Evolutionary conservation across 2,888 invertebrate species (phyloP).

Genomic region (Sepiola atlantica): DNA sequence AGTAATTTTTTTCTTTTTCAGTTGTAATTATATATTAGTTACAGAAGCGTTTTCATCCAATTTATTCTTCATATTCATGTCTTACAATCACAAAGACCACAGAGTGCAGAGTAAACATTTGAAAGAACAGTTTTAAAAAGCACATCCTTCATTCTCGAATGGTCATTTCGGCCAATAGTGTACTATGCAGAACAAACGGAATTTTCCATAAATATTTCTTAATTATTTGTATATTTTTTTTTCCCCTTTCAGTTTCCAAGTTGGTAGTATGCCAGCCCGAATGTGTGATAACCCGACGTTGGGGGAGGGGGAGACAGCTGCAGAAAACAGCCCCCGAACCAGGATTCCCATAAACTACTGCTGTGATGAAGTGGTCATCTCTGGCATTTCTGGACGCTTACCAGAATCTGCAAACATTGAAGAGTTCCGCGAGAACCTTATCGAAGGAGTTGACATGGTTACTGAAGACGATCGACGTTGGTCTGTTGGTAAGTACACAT

Average conservation of each 20-base stretch:
- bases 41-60: no score
- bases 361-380: constrained; percentile 75
- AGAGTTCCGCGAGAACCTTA: constrained; percentile 92
- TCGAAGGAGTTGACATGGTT: constrained; percentile 92
- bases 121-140: no score
- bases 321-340: not conserved
- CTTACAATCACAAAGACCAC: no score
- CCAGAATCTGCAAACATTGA: constrained; percentile 93
- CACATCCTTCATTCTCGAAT: no score
- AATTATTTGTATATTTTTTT: not conserved
- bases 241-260: not conserved
- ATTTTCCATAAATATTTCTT: no score
- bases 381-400: constrained; percentile 80
- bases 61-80: no score
- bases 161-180: no score
- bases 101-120: no score
- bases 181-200: no score
- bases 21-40: no score
- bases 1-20: no score
- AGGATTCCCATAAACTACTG: not conserved
- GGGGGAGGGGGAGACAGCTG: not conserved
- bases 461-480: constrained; percentile 93
- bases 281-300: constrained; percentile 39
- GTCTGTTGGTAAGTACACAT: constrained; percentile 80
- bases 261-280: constrained; percentile 40